Conservation (phyloP, 64 coral and sea anemone species). For the Orbicella faveolata region DNA sequence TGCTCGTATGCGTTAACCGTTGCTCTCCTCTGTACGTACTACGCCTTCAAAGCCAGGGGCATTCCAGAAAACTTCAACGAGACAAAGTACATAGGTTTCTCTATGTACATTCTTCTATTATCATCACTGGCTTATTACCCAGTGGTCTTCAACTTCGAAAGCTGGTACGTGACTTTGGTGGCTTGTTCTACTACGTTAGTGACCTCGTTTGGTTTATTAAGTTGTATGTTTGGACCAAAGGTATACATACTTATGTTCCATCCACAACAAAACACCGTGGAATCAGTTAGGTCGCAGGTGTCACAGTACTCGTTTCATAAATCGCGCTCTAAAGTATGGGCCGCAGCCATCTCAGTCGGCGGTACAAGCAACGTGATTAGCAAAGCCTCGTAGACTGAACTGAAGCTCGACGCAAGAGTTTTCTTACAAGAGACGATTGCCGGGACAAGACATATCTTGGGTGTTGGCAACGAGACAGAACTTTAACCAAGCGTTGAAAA, state of each 20-base stretch:
- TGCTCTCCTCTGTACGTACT: conserved; percentile 56
- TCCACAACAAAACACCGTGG: conserved; percentile 61
- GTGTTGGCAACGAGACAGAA: too few species aligned
- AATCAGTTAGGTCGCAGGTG: conserved; percentile 49
- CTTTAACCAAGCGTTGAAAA: too few species aligned
- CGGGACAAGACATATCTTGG: too few species aligned
- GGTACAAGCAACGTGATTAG: background rate
- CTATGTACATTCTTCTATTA: conserved; percentile 67
- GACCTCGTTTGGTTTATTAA: conserved; percentile 53
- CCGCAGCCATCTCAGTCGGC: background rate
- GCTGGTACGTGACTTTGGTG: conserved; percentile 65
- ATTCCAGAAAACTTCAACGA: conserved; percentile 85
- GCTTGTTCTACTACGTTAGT: conserved; percentile 73
- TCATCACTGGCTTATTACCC: conserved; percentile 72
- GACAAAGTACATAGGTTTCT: conserved; percentile 75
- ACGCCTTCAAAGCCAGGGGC: conserved; percentile 62
- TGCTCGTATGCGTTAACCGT: conserved; percentile 1
- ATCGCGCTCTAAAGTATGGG: background rate
- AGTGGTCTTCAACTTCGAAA: conserved; percentile 49
- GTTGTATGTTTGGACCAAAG: conserved; percentile 76
- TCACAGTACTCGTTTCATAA: conserved; percentile 29
- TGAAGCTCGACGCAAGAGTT: too few species aligned
- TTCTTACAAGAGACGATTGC: too few species aligned
- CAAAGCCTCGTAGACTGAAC: background rate
- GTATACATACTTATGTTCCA: conserved; percentile 66